A percentile compares a stretch with the other conserved stretches of the same genome.
phyloP scores from a whole-genome alignment of 2,888 invertebrate species.

The Ornithoptera priamus region DNA sequence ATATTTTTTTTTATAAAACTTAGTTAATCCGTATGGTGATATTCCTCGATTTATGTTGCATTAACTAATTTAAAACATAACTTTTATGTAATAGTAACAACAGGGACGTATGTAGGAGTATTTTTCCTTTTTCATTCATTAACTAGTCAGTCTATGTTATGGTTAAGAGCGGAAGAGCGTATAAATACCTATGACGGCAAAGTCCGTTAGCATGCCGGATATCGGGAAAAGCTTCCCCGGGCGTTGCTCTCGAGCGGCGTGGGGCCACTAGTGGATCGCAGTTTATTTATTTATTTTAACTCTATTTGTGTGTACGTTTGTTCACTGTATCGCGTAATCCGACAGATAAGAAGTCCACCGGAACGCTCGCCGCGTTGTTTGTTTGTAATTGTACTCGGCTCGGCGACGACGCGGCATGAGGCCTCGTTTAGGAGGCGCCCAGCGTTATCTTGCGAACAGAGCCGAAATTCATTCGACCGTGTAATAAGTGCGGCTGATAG shows the following conservation, averaged over 20 bases:
- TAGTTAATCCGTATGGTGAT: too few species aligned
- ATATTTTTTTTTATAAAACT: too few species aligned
- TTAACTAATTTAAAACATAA: neutral
- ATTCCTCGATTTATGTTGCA: neutral
- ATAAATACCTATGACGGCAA: constrained; percentile 25
- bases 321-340: constrained; percentile 50
- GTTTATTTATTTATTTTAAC: constrained; percentile 51
- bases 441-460: constrained; percentile 64
- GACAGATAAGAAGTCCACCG: constrained; percentile 58
- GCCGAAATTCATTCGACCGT: constrained; percentile 63
- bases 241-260: constrained; percentile 52
- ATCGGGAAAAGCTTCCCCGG: constrained; percentile 61
- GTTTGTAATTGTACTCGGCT: constrained; percentile 58
- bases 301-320: constrained; percentile 47
- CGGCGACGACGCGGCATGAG: constrained; percentile 52
- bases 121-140: neutral
- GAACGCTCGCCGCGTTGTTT: constrained; percentile 55
- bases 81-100: too few species aligned
- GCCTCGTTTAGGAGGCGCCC: constrained; percentile 71
- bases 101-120: neutral
- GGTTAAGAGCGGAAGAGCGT: constrained; percentile 10
- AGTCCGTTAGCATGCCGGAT: constrained; percentile 49
- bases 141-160: neutral
- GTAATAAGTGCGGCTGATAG: constrained; percentile 59
- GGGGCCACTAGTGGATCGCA: constrained; percentile 53